phyloP scores from a whole-genome alignment of 2,797 vertebrate species.

The Muscicapa striata region DNA sequence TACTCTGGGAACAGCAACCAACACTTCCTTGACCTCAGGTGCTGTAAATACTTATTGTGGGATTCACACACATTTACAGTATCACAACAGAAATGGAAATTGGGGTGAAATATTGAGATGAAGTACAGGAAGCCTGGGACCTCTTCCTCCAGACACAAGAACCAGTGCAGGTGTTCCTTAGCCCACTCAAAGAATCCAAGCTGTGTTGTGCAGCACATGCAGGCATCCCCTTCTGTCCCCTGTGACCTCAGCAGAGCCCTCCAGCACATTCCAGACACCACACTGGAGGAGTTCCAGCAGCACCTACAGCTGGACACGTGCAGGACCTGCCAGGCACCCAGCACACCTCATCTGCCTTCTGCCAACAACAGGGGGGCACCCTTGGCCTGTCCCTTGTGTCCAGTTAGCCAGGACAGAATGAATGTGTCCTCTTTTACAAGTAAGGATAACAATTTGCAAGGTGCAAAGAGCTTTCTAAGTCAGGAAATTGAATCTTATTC shows the following conservation, averaged over 20 bases:
- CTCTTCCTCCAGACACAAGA: neutral
- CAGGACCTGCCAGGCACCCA: neutral
- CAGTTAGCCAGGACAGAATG: neutral
- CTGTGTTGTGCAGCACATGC: rapidly evolving
- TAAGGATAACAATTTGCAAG: neutral
- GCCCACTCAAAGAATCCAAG: neutral
- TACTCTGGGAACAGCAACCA: neutral
- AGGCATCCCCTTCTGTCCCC: neutral
- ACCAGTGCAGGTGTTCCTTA: neutral
- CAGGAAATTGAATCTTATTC: conserved; percentile 42
- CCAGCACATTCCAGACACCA: neutral
- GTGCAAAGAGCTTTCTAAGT: neutral
- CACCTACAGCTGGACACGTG: neutral
- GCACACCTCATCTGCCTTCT: neutral
- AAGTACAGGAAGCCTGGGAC: neutral
- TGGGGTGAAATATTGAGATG: neutral
- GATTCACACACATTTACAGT: neutral
- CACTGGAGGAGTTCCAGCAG: neutral
- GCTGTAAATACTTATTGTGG: rapidly evolving
- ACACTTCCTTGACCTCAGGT: neutral
- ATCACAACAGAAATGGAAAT: neutral
- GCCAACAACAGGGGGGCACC: neutral
- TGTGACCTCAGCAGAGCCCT: neutral
- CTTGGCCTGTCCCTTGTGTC: neutral
- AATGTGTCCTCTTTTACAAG: neutral